Percentiles rank a stretch among this genome's conserved stretches.
Evolutionary conservation across 2,888 invertebrate species (phyloP).

Genomic region (Plebejus melissa): DNA sequence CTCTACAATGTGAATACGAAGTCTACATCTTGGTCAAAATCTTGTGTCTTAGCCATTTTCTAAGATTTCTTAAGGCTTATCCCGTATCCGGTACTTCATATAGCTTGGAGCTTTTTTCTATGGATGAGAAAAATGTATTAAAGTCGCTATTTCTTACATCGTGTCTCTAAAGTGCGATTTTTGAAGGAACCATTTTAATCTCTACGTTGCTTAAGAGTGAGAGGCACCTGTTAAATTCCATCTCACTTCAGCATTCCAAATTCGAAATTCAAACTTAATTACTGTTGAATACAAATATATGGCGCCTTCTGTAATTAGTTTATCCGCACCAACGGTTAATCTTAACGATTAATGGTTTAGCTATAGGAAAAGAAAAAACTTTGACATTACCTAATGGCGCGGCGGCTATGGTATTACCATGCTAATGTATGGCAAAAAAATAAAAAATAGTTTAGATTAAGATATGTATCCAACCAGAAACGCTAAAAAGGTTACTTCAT

Average conservation of each 20-base stretch:
- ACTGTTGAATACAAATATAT: constrained; percentile 3
- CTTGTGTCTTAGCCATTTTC: no score
- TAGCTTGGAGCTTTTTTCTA: no score
- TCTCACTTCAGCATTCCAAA: neutral
- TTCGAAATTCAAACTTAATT: constrained; percentile 6
- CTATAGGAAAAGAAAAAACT: constrained; percentile 30
- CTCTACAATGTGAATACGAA: no score
- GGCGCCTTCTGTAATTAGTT: constrained; percentile 10
- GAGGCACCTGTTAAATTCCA: neutral
- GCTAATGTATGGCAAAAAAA: constrained; percentile 40
- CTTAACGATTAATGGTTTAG: constrained; percentile 23
- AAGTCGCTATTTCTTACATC: no score
- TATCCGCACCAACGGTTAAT: constrained; percentile 19
- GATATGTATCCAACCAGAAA: constrained; percentile 45
- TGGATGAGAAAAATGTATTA: no score
- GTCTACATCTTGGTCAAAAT: no score
- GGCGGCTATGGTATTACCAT: constrained; percentile 41
- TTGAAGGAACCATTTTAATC: neutral
- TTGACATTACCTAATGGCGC: constrained; percentile 31
- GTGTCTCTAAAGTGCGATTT: neutral
- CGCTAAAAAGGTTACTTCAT: constrained; percentile 38
- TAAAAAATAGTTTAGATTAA: constrained; percentile 39
- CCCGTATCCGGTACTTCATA: no score
- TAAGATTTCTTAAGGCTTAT: no score
- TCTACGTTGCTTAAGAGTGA: neutral